Evolutionary conservation across 2,888 invertebrate genomes (phyloP).

Genomic region (Oxycera nigricornis): DNA sequence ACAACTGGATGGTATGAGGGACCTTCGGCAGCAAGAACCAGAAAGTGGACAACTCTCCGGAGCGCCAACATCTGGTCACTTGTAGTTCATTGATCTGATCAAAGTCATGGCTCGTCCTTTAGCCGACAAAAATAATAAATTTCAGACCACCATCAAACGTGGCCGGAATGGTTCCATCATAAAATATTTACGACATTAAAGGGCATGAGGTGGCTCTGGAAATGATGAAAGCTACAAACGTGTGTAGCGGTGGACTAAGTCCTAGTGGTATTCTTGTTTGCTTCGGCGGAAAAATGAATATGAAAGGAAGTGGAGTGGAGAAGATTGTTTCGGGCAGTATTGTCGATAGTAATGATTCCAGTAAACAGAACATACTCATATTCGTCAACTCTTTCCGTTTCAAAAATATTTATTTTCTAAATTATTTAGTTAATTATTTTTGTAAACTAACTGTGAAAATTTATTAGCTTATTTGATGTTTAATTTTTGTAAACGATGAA

Average conservation of each 20-base stretch:
- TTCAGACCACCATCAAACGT: slow-evolving; percentile 23
- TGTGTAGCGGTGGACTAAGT: neutral
- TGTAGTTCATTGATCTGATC: slow-evolving; percentile 27
- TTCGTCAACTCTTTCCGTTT: too few relatives aligned
- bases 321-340: too few relatives aligned
- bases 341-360: too few relatives aligned
- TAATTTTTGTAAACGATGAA: too few relatives aligned
- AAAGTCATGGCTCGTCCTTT: neutral
- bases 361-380: too few relatives aligned
- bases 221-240: neutral
- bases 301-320: neutral
- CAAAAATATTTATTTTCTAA: too few relatives aligned
- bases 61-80: neutral
- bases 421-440: too few relatives aligned
- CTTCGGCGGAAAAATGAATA: neutral
- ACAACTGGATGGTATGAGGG: too few relatives aligned
- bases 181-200: slow-evolving; percentile 30
- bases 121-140: neutral
- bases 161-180: slow-evolving; percentile 14
- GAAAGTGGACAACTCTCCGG: too few relatives aligned
- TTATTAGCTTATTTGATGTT: too few relatives aligned
- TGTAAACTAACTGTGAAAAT: too few relatives aligned
- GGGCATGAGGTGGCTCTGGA: neutral
- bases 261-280: neutral
- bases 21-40: too few relatives aligned